Evolutionary conservation across 2,888 invertebrate species (phyloP), one percentile per base, ranked within the genome.

Genomic region (Chesias legatella): DNA sequence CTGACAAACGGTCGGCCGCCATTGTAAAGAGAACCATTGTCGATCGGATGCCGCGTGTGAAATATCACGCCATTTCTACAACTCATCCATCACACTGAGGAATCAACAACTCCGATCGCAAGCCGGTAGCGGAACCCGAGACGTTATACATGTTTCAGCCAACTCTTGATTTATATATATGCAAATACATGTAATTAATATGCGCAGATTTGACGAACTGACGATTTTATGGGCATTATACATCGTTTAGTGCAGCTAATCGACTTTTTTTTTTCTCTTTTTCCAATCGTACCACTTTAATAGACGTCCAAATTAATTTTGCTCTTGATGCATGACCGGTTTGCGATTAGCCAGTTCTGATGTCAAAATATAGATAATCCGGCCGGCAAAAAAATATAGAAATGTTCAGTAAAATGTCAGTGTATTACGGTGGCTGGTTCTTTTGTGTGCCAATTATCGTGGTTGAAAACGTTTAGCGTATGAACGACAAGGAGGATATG

Each of bases 401-500:
- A 33, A 30, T 42, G 36, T 21, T 37, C 3, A 9, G 33, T 33
- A 6, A 42, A 31, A 30, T 23, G 6, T 22, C n/a, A 8, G 20
- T 35, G 25, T 34, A 40, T 34, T 38, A 32, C 34, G 27, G 37
- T 38, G 29, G 34, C 33, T 27, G 10, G 2, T 24, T 42, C 43
- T 33, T 67, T 74, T 79, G 73, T 78, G 57, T 70, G 70, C 56
- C 72, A 81, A 84, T 84, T 84, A 82, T 67, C 81, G 63, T 65
- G 43, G 44, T 47, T 40, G 51, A 47, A 50, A 45, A 51, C 73
- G 61, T 76, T 86, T 86, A 86, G 81, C 84, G 69, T 43, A 48
- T 53, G 48, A 55, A 71, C 76, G 84, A 74, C 78, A 81, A 83
- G 71, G 66, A 76, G 76, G 70, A 79, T 79, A 68, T 72, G 81